Evolutionary conservation across 2,113 vertebrate genomes (phyloP), one percentile per base, ranked within the genome.

Genomic region (Catagonus wagneri): DNA sequence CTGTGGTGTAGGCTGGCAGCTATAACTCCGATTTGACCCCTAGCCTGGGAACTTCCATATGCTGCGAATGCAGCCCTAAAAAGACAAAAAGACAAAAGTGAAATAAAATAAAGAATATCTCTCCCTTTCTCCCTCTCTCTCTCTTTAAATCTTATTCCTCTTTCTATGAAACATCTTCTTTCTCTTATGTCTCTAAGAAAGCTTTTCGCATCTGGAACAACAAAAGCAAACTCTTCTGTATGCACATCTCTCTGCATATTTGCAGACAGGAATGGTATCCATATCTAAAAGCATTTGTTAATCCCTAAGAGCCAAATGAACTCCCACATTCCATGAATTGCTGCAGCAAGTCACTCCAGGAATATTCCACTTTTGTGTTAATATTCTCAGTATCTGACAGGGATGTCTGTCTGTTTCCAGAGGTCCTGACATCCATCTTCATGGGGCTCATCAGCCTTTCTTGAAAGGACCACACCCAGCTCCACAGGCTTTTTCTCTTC

Each of bases 201-300:
- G 71, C 44, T 34, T 89, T 56, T 90, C 60, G 83, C 65, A 66
- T 95, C 90, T 94, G 66, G 60, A 87, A 90, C 29, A 29, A 93
- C 80, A 66, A 90, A 95, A 75, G 23, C 58, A 80, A 87, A 80
- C 15, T 85, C 6, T 68, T 56, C 84, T 19, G 1, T 75, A 52
- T 54, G 66, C 92, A 84, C 20, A 90, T 54, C 56, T 87, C 61
- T 58, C 34, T 63, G 54, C 54, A 90, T 81, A 80, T 44, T 95
- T 65, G 52, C 80, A 96, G 96, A 93, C 72, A 14, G 25, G 54
- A 65, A 91, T 22, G 20, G 39, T 54, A 75, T 94, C 84, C 60
- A 75, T 76, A 61, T 72, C 60, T 50, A 83, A 92, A 89, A 93
- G 60, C 68, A 92, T 83, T 86, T 63, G 56, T 69, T 72, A 93